Evolutionary conservation across 1,140 invertebrate genomes (phyloP).

Genomic region (Heliconius himera): DNA sequence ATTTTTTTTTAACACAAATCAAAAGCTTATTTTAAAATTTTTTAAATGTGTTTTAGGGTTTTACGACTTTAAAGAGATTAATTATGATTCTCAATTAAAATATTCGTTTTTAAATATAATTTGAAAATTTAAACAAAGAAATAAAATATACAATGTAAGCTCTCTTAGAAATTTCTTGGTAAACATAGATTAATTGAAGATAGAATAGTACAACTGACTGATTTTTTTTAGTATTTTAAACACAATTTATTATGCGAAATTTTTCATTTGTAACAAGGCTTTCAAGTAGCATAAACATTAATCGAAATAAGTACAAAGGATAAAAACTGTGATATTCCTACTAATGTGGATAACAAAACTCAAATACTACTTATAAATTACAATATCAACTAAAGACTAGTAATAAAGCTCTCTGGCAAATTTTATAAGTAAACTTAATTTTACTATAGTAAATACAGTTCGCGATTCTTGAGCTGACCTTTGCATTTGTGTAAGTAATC

Average conservation of each 20-base stretch:
- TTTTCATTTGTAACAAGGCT: not conserved
- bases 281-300: conserved; percentile 7
- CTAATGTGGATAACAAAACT: not conserved
- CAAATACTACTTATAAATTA: not conserved
- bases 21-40: not conserved
- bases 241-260: not conserved
- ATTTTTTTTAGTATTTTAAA: conserved; percentile 9
- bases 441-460: not conserved
- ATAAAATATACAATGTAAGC: not conserved
- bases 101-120: not conserved
- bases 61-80: no score
- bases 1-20: not conserved
- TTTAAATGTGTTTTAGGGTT: no score
- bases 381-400: conserved; percentile 4
- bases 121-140: not conserved
- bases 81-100: not conserved
- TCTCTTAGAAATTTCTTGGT: conserved; percentile 18
- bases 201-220: conserved; percentile 9
- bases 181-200: conserved; percentile 3
- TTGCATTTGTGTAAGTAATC: no score
- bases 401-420: conserved; percentile 2
- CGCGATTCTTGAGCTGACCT: no score
- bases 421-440: not conserved
- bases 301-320: conserved; percentile 39
- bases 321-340: conserved; percentile 41